Base-by-base conservation (phyloP, 2,797 vertebrate species). In the Galagoides demidoff region DNA sequence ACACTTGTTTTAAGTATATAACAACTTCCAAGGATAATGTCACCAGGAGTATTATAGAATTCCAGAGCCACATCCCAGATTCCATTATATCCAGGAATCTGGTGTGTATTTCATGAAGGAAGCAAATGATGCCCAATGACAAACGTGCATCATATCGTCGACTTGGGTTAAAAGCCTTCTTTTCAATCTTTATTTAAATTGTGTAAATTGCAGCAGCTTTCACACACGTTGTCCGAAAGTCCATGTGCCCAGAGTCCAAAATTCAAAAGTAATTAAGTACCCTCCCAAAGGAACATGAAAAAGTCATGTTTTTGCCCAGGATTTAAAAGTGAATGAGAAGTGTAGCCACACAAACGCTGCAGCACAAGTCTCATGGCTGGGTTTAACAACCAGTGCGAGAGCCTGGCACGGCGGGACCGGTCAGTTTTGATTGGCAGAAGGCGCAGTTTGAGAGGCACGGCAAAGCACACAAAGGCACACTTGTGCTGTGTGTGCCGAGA, bases 361-460 rank as follows among this genome's bases (percentile, higher is more conserved):
- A 90, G 23, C 77, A 39, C 1, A 12, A 96, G 34, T 59, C 92
- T 90, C 82, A 34, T 68, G 95, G 87, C 89, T 39, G 82, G 52
- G 57, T 84, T 97, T 94, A 93, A 85, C 61, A 95, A 79, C 25
- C 34, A 5, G 66, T 34, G 29, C 13, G 68, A 83, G 12, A 87
- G 52, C 49, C 79, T 95, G 85, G 82, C 81, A 83, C 68, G 45
- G 86, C 5, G 13, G 22, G 73, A 96, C 86, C 3, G 8, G 90
- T 87, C 90, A 66, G 34, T 92, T 97, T 98, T 97, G 95, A 94
- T 22, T 96, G 93, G 93, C 97, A 96, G 96, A 90, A 88, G 88
- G 85, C 77, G 27, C 31, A 66, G 83, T 66, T 63, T 59, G 31
- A 61, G 79, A 81, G 63, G 87, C 64, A 52, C 59, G 14, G 64